These are phyloP conservation scores for Peromyscus polionotus DNA, from an alignment of 2,113 vertebrate species.

Conservation along the genomic window DNA sequence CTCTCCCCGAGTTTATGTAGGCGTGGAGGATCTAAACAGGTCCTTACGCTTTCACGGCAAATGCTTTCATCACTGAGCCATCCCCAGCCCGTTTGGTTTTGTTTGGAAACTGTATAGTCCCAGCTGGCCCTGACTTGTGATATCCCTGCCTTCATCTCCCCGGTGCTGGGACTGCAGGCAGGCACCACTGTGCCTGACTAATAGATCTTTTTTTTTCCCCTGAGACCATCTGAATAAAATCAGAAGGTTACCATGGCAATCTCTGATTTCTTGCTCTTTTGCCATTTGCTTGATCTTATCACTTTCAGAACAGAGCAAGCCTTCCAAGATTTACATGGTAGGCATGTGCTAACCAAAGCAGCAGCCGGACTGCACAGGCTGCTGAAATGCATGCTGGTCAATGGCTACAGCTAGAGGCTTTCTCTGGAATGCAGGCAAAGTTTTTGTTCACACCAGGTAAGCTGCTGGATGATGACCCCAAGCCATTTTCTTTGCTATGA, in stretches of 20 bases:
- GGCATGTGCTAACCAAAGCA: neutral
- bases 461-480: neutral
- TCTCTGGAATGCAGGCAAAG: neutral
- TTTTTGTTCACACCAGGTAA: neutral
- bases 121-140: neutral
- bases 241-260: neutral
- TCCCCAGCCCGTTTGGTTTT: neutral
- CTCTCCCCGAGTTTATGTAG: too few species aligned
- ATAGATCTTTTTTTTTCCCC: neutral
- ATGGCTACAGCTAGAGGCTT: fast-evolving
- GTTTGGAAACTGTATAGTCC: neutral
- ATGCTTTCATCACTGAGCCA: neutral
- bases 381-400: neutral
- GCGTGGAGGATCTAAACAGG: neutral
- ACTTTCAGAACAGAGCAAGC: neutral
- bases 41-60: neutral
- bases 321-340: neutral
- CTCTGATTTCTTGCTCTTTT: neutral
- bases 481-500: neutral
- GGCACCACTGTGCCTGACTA: neutral
- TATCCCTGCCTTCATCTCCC: neutral
- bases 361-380: fast-evolving
- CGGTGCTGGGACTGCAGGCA: neutral
- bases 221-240: neutral
- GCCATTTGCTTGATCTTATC: neutral